These are phyloP conservation scores for Oxyteleia sp. DNA, from an alignment of 2,888 invertebrate species.

Conservation along the genomic window DNA sequence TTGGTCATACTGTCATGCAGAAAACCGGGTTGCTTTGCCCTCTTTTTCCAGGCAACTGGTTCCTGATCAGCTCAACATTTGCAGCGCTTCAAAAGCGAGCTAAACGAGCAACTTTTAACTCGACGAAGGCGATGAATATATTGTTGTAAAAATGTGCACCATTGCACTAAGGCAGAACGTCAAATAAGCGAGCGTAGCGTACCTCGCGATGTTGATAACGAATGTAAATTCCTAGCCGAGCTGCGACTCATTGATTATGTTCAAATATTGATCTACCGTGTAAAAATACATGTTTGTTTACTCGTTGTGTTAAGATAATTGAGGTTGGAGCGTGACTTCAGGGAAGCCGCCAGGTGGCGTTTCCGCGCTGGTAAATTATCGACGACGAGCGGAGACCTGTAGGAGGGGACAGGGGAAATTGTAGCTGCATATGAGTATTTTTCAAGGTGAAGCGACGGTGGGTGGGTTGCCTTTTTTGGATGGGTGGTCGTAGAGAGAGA, in stretches of 20 bases:
- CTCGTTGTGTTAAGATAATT: constrained; percentile 43
- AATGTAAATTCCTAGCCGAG: constrained; percentile 50
- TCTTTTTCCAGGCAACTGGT: not conserved
- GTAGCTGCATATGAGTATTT: too few species aligned
- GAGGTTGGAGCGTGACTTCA: constrained; percentile 32
- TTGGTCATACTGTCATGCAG: constrained; percentile 58
- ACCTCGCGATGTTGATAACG: constrained; percentile 40
- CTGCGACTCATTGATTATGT: constrained; percentile 60
- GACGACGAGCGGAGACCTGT: not conserved
- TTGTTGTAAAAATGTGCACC: too few species aligned
- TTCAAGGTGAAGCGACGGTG: too few species aligned
- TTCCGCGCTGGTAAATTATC: constrained; percentile 16
- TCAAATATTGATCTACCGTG: constrained; percentile 66
- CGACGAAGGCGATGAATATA: too few species aligned
- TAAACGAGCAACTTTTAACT: not conserved
- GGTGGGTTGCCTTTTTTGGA: too few species aligned
- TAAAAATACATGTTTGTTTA: constrained; percentile 69
- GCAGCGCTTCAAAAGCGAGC: not conserved
- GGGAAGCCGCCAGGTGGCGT: not conserved
- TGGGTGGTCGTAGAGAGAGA: too few species aligned
- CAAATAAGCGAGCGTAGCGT: too few species aligned
- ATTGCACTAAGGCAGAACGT: too few species aligned
- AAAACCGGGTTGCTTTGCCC: constrained; percentile 7
- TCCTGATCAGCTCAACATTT: not conserved
- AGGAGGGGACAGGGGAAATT: too few species aligned